Base-by-base conservation (phyloP, 1,140 invertebrate species). In the Aphis gossypii region DNA sequence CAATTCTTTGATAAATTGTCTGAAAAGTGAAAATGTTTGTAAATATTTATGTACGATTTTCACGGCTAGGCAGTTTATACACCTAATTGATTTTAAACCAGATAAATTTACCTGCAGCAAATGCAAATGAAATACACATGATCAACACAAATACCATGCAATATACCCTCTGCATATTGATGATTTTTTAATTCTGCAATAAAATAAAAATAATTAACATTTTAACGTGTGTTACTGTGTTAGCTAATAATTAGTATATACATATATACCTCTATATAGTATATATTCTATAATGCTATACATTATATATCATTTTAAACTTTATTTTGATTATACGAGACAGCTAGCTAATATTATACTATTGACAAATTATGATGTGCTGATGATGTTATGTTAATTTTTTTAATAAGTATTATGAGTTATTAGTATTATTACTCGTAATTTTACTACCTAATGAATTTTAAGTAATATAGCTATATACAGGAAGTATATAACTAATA, bases 1-100 rank as follows among this genome's bases (percentile, higher is more conserved):
- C 91, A 92, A 48, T 41, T 92, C 3, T 14, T 9, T 38, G 82
- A 56, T 41, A 90, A 41, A 56, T 90, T 90, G 1, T 90, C 88
- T 90, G 23, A 60, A 60, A 60, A 56, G 54, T 90, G 23, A 60
- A 60, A 60, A 56, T 5, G 1, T n/a, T 38, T 35, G 23, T 51
- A n/a, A 87, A 88, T 76, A n/a, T 54, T 54, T 20, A 14, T 23
- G 11, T n/a, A 87, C 4, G 14, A 87, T 48, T 87, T 46, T 7
- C 46, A 20, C 7, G 6, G 4, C 14, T n/a, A n/a, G 18, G n/a
- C 5, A n/a, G 6, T 6, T n/a, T 76, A 11, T 76, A n/a, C n/a
- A n/a, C 14, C 30, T 4, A n/a, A n/a, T 76, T 18, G n/a, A 14
- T 76, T 76, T 76, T 76, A 89, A 56, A 25, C 25, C 8, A 30